phyloP scores from a whole-genome alignment of 2,797 vertebrate species.

The Vespertilio murinus region DNA sequence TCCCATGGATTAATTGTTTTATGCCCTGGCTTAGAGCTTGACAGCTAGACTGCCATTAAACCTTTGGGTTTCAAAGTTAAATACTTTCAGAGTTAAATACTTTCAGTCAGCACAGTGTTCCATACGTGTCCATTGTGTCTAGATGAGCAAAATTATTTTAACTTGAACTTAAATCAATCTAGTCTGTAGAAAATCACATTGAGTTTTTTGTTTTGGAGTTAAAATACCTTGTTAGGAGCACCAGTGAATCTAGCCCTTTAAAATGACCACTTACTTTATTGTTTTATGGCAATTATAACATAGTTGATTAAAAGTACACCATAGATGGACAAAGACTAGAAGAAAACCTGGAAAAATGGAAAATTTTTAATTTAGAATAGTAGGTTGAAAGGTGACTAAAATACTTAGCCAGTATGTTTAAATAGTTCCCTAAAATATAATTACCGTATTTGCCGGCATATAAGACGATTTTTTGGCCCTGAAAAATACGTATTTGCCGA shows the following conservation, averaged over 20 bases:
- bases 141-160: neutral
- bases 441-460: no score
- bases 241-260: neutral
- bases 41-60: neutral
- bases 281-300: neutral
- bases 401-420: constrained; percentile 3
- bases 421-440: constrained; percentile 17
- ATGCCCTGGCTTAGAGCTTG: constrained; percentile 1
- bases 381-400: neutral
- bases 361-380: neutral
- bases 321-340: neutral
- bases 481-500: no score
- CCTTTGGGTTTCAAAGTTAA: neutral
- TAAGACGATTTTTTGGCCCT: no score
- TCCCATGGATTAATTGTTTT: constrained; percentile 36
- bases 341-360: neutral
- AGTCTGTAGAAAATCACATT: constrained; percentile 12
- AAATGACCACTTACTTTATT: neutral
- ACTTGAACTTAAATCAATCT: neutral
- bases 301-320: constrained; percentile 10
- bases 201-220: neutral
- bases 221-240: neutral
- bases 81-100: neutral
- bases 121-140: neutral
- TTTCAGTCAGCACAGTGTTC: neutral